Percentiles rank a stretch among this genome's conserved stretches.
phyloP scores from a whole-genome alignment of 2,888 invertebrate genomes.

The Brassicogethes aeneus region DNA sequence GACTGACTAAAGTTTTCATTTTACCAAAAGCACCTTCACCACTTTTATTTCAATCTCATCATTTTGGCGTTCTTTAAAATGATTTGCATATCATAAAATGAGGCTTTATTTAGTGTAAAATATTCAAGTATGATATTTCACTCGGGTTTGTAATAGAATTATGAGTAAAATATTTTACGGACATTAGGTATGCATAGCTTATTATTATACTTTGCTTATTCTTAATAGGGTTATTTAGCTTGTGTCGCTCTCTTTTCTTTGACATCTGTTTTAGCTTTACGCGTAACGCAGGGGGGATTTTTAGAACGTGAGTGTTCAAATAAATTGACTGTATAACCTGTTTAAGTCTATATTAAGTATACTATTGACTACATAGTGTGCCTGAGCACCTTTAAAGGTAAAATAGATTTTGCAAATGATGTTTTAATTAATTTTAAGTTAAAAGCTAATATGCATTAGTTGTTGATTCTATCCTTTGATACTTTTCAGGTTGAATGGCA shows the following conservation, averaged over 20 bases:
- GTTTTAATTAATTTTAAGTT: conserved; percentile 9
- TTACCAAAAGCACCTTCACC: too few relatives aligned
- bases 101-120: conserved; percentile 21
- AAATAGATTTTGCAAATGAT: conserved; percentile 7
- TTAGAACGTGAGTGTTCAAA: conserved; percentile 16
- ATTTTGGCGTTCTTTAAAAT: conserved; percentile 13
- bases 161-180: conserved; percentile 34
- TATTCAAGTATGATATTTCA: conserved; percentile 20
- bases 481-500: not conserved
- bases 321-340: conserved; percentile 26
- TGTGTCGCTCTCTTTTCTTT: conserved; percentile 2
- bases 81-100: conserved; percentile 20
- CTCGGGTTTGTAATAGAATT: conserved; percentile 28
- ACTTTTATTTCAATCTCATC: too few relatives aligned
- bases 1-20: too few relatives aligned
- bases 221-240: conserved; percentile 23
- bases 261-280: conserved; percentile 2
- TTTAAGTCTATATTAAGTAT: conserved; percentile 25
- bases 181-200: conserved; percentile 36
- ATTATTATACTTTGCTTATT: conserved; percentile 27
- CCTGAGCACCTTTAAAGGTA: conserved; percentile 7
- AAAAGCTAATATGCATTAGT: conserved; percentile 9
- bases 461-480: conserved; percentile 4
- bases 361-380: conserved; percentile 22
- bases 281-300: conserved; percentile 9